Evolutionary conservation across 2,888 invertebrate genomes (phyloP).

Genomic region (Harpagoxenus sublaevis): DNA sequence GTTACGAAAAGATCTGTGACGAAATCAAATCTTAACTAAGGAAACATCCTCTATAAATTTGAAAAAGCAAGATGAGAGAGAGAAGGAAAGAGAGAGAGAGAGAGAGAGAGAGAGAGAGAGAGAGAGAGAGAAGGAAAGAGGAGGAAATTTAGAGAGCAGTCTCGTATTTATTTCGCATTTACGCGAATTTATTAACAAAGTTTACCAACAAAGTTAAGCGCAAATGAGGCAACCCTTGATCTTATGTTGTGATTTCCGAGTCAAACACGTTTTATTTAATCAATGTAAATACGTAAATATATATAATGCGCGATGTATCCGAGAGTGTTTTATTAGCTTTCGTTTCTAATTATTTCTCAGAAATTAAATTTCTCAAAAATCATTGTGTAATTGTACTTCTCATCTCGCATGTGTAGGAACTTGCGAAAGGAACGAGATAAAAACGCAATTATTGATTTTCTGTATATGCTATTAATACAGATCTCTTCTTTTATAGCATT

Average conservation of each 20-base stretch:
- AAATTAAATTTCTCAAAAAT: conserved; percentile 11
- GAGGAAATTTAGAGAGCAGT: neutral
- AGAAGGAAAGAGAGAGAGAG: neutral
- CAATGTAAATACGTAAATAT: neutral
- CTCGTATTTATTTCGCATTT: conserved; percentile 36
- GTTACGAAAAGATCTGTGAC: neutral
- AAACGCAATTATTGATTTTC: conserved; percentile 29
- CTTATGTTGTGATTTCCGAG: conserved; percentile 19
- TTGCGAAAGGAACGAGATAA: neutral
- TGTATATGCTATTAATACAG: conserved; percentile 11
- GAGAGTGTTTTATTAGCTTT: neutral
- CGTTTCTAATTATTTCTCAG: neutral
- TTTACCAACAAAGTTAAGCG: conserved; percentile 26
- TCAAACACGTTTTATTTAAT: conserved; percentile 20
- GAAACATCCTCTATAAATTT: conserved; percentile 32
- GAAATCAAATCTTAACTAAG: conserved; percentile 23
- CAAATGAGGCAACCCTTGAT: conserved; percentile 5
- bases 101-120: neutral
- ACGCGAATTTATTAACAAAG: conserved; percentile 9
- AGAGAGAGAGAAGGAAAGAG: neutral
- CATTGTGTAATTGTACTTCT: neutral
- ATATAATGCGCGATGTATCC: neutral
- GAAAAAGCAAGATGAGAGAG: neutral
- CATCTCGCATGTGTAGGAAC: neutral
- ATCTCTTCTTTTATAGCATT: neutral